Evolutionary conservation across 2,113 vertebrate genomes (phyloP), one percentile per base, ranked within the genome.

Genomic region (Ochotona curzoniae): DNA sequence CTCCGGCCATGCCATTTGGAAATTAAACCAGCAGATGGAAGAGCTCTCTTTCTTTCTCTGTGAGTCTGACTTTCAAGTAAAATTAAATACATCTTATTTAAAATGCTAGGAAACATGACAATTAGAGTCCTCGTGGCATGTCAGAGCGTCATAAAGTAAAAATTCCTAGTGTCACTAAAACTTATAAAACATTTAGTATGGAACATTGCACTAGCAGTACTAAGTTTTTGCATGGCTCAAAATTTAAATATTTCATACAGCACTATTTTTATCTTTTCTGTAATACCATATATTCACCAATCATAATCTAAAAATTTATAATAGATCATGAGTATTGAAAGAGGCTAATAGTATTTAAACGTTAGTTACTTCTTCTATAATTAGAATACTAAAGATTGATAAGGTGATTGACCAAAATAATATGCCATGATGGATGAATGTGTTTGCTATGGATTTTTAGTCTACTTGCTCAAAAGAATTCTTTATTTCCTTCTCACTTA

Each of bases 81-180:
- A 44, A 44, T 44, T 44, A 44, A 44, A 44, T 44, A 44, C 38
- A 44, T 44, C 38, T 44, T 44, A 44, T 44, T 44, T 44, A 74
- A 93, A 91, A 80, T n/a, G 4, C 15, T 88, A 63, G 26, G 23
- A 54, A 89, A 79, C 75, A 91, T 7, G 26, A 35, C 85, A 92
- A 44, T 75, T 18, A 54, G 81, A 67, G 20, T 92, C 26, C 63
- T 18, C 51, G 49, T 51, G 25, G 66, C 69, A 18, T 44, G 14
- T 51, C 3, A 32, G 30, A 89, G 28, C 44, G 15, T 18, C 20
- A 9, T 47, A 70, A 69, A 51, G 60, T 51, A 2, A 63, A 86
- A 92, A 89, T 94, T 94, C 66, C 63, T 64, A 57, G 69, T 25
- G 26, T 75, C 92, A 86, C 32, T 83, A 67, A 30, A 26, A 85